Base-by-base conservation (phyloP, 2,113 vertebrate species). In the Nycticorax nycticorax region DNA sequence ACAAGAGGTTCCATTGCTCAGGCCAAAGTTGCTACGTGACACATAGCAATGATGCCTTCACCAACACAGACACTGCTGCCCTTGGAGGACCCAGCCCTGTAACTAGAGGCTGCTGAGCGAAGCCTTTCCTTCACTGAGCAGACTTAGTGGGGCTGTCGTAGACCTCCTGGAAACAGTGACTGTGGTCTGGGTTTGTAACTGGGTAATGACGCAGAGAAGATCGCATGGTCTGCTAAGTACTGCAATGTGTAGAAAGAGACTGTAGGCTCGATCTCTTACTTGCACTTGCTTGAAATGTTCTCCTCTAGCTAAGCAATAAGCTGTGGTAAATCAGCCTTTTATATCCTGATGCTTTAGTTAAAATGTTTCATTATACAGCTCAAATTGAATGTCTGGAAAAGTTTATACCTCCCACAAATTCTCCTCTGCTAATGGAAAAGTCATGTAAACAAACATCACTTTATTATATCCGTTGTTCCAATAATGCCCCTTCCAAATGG, bases 281-380 rank as follows among this genome's bases (percentile, higher is more conserved):
- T 0, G 0, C 27, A 20, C n/a, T 88, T 53, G 59, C 32, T 86
- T 89, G 57, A 72, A 82, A 28, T 43, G 35, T 69, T 83, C 71
- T 85, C 28, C 62, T 76, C 63, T 26, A 73, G 50, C 67, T 63
- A 92, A 94, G 74, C 74, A 69, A 85, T 81, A 91, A 95, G 60
- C 71, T 72, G 75, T 59, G 41, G 77, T 96, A 96, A 97, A 96
- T 95, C 81, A 95, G 59, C 75, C 74, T 85, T 93, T 88, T 80
- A 86, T 86, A 94, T 14, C 28, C 72, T 55, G 45, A 67, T 88
- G 67, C 85, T 79, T 88, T 90, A 86, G 75, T 95, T 93, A 95
- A 93, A 90, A 88, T 90, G 67, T 96, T 95, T 93, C 94, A 97
- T 95, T 94, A 97, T 95, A 85, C 66, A 83, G 62, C 71, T 62